phyloP scores from a whole-genome alignment of 2,797 vertebrate genomes.

The Artibeus jamaicensis region DNA sequence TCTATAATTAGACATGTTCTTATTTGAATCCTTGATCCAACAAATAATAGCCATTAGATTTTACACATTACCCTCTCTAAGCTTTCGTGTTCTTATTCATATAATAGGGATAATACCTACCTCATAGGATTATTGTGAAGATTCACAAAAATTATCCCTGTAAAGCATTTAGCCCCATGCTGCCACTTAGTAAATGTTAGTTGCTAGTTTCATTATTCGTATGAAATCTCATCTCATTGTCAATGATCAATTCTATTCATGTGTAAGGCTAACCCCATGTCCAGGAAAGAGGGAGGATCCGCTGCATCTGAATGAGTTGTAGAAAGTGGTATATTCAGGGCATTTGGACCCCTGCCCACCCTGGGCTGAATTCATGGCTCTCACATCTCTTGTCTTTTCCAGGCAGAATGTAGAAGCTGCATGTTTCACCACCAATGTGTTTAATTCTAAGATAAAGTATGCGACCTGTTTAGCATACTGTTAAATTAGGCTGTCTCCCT shows the following conservation, averaged over 20 bases:
- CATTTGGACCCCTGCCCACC: background rate
- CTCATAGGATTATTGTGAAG: background rate
- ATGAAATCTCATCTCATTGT: background rate
- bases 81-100: background rate
- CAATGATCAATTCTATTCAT: background rate
- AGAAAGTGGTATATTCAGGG: background rate
- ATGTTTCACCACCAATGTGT: conserved; percentile 1
- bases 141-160: background rate
- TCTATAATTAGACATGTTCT: background rate
- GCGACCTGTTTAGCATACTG: conserved; percentile 56
- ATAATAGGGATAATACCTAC: background rate
- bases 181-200: background rate
- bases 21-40: background rate
- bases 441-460: conserved; percentile 54
- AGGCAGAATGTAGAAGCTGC: background rate
- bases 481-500: conserved; percentile 39
- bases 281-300: background rate
- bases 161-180: background rate
- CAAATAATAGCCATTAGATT: background rate
- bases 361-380: background rate
- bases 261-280: background rate
- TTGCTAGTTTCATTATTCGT: background rate
- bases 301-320: background rate
- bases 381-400: conserved; percentile 8
- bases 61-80: background rate